Evolutionary conservation across 2,113 vertebrate genomes (phyloP), one percentile per base, ranked within the genome.

Genomic region (Heloderma charlesbogerti): DNA sequence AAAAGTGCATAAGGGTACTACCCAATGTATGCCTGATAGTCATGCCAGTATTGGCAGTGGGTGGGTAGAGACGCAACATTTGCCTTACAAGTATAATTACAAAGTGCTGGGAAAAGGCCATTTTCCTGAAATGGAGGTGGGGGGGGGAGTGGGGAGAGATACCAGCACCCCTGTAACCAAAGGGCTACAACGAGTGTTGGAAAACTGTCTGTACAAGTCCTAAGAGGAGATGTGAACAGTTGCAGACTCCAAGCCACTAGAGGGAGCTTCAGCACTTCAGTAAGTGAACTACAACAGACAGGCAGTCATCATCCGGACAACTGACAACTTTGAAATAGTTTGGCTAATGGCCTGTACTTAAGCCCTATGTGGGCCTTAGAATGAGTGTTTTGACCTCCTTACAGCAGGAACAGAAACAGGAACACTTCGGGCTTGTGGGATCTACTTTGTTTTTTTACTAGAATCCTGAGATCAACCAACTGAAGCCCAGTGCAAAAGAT

Each of bases 181-280:
- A 87, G n/a, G 10, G 45, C 6, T 81, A 48, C 3, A 87, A n/a
- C n/a, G n/a, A 67, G 57, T 85, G 15, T 45, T 54, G 20, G 72
- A 60, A 81, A 91, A 81, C 29, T 37, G 74, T 25, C 29, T 48
- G 74, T 25, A 74, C 40, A 20, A 54, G 1, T 0, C 12, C 18
- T 31, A 80, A 54, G 8, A 93, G 60, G 85, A 5, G 34, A 1
- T 43, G n/a, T 48, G 78, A 77, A 94, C 69, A 77, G 90, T 63
- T 94, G 84, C 90, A 94, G 86, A 78, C 60, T 89, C 75, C 48
- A 16, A 45, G 86, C 96, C 96, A 95, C 94, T 89, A 96, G 96
- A 96, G 96, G 96, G 96, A 95, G 96, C 95, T 96, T 93, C 94
- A 95, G 93, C 72, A 92, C 89, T 96, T 96, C 93, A 82, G 86